Conservation (phyloP, 2,888 invertebrate species). For the Candidula unifasciata region DNA sequence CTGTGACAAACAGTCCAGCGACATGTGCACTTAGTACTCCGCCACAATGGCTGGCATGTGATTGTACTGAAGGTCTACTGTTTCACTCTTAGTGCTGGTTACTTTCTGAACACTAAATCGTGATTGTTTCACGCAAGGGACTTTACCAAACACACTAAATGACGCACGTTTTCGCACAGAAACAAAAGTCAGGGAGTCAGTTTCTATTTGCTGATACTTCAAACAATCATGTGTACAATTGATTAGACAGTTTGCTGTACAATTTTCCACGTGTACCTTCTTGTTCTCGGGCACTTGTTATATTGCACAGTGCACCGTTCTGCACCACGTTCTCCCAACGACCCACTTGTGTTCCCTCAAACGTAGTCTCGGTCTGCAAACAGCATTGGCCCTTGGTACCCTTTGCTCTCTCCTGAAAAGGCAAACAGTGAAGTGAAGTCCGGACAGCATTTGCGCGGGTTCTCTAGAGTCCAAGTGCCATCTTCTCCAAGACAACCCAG, state of each 20-base stretch:
- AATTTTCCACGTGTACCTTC: not conserved
- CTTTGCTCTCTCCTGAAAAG: conserved; percentile 19
- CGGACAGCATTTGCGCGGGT: conserved; percentile 1
- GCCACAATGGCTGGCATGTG: too few species aligned
- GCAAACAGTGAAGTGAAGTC: conserved; percentile 17
- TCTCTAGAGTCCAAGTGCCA: not conserved
- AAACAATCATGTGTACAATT: too few species aligned
- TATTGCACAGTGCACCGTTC: not conserved
- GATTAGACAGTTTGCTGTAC: not conserved
- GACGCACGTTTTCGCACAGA: too few species aligned
- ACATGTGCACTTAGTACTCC: too few species aligned
- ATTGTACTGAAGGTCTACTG: too few species aligned
- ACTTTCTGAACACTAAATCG: too few species aligned
- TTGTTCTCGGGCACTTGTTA: conserved; percentile 8
- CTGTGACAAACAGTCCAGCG: too few species aligned
- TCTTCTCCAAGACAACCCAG: not conserved
- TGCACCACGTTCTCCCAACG: not conserved
- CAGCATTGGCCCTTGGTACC: not conserved
- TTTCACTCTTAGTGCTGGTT: too few species aligned
- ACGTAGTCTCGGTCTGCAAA: conserved; percentile 26
- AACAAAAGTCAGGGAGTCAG: too few species aligned
- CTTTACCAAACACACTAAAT: too few species aligned
- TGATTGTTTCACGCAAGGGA: too few species aligned
- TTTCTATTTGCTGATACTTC: too few species aligned
- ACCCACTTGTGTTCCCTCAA: not conserved